phyloP scores from a whole-genome alignment of 2,797 vertebrate species.

The Echiichthys vipera region DNA sequence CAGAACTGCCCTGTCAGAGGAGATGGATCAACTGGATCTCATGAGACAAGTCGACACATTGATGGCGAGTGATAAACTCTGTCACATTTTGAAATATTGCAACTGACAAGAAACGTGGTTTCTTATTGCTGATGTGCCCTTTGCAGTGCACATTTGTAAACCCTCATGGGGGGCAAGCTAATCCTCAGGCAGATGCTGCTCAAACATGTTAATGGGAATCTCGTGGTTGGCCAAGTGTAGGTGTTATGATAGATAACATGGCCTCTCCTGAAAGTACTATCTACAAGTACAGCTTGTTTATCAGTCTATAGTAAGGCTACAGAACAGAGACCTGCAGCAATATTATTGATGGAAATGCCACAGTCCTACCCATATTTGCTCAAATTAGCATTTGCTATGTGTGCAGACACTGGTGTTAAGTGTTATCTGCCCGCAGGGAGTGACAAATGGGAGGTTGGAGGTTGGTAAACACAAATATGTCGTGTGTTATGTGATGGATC shows the following conservation, averaged over 20 bases:
- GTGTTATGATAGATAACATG: slow-evolving; percentile 23
- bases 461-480: slow-evolving; percentile 44
- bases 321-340: slow-evolving; percentile 14
- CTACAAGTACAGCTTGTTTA: slow-evolving; percentile 17
- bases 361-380: slow-evolving; percentile 35
- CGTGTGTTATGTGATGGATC: slow-evolving; percentile 12
- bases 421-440: slow-evolving; percentile 7
- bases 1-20: slow-evolving; percentile 62
- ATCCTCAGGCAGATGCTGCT: slow-evolving; percentile 39
- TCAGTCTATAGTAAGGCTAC: neutral
- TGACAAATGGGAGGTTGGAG: slow-evolving; percentile 14
- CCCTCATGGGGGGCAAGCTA: slow-evolving; percentile 19
- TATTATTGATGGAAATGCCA: slow-evolving; percentile 38
- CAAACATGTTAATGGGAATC: slow-evolving; percentile 42
- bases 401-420: slow-evolving; percentile 15
- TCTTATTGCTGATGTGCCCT: slow-evolving; percentile 25
- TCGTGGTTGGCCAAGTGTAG: slow-evolving; percentile 20
- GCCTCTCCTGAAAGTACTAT: slow-evolving; percentile 5
- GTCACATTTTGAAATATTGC: slow-evolving; percentile 44
- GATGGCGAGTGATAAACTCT: slow-evolving; percentile 47
- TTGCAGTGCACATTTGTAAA: slow-evolving; percentile 45
- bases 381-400: slow-evolving; percentile 43
- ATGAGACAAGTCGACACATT: slow-evolving; percentile 46
- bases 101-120: slow-evolving; percentile 37
- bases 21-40: slow-evolving; percentile 67